phyloP scores from a whole-genome alignment of 2,113 vertebrate species.

The Lichenostomus cassidix region DNA sequence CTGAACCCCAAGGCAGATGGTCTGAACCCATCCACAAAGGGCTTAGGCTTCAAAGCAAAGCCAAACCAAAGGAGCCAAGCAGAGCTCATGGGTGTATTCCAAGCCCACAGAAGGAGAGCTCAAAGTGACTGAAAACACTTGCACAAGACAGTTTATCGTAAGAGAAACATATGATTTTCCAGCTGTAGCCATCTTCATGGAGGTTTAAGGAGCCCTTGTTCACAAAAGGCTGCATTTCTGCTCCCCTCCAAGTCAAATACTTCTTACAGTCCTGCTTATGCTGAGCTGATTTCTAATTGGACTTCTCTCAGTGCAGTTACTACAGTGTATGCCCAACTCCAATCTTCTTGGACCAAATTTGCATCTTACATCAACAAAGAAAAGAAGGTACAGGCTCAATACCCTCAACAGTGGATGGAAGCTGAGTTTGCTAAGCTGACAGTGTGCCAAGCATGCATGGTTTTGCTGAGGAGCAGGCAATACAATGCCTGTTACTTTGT shows the following conservation, averaged over 20 bases:
- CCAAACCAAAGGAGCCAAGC: constrained; percentile 40
- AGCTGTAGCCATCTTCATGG: background rate
- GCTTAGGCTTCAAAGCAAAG: background rate
- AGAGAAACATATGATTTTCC: constrained; percentile 27
- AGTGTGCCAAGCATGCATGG: background rate
- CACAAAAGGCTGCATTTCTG: background rate
- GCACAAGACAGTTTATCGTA: background rate
- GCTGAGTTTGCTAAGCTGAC: background rate
- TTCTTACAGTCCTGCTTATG: background rate
- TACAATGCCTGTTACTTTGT: background rate
- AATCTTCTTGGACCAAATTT: background rate
- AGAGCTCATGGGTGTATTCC: constrained; percentile 26
- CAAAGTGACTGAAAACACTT: constrained; percentile 33
- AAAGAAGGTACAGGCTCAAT: background rate
- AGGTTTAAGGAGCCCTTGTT: background rate
- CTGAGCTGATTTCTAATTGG: background rate
- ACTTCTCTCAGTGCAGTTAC: background rate
- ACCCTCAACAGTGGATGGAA: background rate
- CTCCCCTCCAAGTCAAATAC: background rate
- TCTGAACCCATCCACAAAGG: background rate
- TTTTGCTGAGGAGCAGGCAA: background rate
- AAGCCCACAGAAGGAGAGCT: constrained; percentile 24
- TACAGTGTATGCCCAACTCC: background rate
- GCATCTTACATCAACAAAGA: background rate
- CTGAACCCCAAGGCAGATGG: background rate